A percentile compares a stretch with the other conserved stretches of the same genome.
phyloP scores from a whole-genome alignment of 2,888 invertebrate species.

The Morpho deidamia region DNA sequence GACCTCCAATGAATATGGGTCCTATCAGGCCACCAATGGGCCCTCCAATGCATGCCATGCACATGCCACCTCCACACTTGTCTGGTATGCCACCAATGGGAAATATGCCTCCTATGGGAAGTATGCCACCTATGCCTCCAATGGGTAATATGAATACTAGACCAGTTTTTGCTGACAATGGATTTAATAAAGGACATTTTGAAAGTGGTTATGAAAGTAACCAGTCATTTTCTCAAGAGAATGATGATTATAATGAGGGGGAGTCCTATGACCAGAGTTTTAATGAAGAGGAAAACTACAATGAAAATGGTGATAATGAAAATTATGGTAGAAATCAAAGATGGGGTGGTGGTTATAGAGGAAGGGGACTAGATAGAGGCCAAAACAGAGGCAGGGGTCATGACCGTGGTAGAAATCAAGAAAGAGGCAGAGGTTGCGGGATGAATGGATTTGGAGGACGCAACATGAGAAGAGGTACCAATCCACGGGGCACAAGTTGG shows the following conservation, averaged over 20 bases:
- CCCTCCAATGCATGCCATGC: conserved; percentile 39
- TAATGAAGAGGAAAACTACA: conserved; percentile 51
- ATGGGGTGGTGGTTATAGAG: conserved; percentile 57
- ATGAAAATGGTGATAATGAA: conserved; percentile 46
- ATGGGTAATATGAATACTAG: conserved; percentile 40
- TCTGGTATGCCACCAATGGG: conserved; percentile 40
- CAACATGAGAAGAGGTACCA: conserved; percentile 33
- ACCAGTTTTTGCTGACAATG: conserved; percentile 57
- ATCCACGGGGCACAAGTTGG: conserved; percentile 47
- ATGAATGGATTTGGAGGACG: conserved; percentile 32
- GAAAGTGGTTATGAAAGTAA: conserved; percentile 53
- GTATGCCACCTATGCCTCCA: conserved; percentile 38
- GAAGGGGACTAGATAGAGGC: conserved; percentile 51
- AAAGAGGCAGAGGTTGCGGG: conserved; percentile 54
- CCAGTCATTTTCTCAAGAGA: conserved; percentile 51
- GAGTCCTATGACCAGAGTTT: conserved; percentile 47
- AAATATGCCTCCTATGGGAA: conserved; percentile 43
- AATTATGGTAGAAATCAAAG: conserved; percentile 40
- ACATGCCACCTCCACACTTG: conserved; percentile 43
- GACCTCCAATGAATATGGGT: conserved; percentile 29
- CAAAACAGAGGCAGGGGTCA: conserved; percentile 43
- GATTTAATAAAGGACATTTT: conserved; percentile 58
- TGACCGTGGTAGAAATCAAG: conserved; percentile 40
- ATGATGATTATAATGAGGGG: conserved; percentile 45
- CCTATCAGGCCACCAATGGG: conserved; percentile 14